Base-by-base conservation (phyloP, 2,113 vertebrate genomes). In the Zeus faber region DNA sequence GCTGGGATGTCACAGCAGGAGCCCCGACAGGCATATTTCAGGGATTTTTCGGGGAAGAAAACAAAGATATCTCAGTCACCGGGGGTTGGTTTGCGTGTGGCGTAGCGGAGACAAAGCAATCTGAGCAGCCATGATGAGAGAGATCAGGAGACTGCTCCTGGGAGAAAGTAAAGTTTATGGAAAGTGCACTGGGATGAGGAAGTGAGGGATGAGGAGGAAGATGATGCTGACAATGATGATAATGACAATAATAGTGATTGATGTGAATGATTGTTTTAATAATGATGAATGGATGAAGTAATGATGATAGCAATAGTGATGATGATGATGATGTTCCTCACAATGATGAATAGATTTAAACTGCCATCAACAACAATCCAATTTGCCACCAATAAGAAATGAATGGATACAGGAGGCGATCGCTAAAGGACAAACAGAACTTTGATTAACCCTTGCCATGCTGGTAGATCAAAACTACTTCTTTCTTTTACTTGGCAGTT, bases 11-110 rank as follows among this genome's bases (percentile, higher is more conserved):
- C 41, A 23, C 23, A 11, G 46, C 46, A 21, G 54, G 47, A 4
- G 8, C 11, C 40, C 65, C 45, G n/a, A 61, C 65, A 46, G 52
- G 14, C 13, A 43, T 61, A 53, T 65, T 73, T 64, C 7, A 49
- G 56, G 41, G 26, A 17, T 47, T 44, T 62, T 46, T n/a, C n/a
- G n/a, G 13, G 25, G 29, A 17, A 2, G 18, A 40, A 50, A 72
- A 67, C 31, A 37, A 48, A 63, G 63, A 55, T 17, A 70, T 58
- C 65, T 57, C 64, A 63, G 29, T 62, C 25, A 53, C n/a, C 40
- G 29, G 27, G 21, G 20, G 51, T 27, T 35, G 55, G 20, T 48
- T 68, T n/a, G n/a, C n/a, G n/a, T 0, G 17, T 65, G 23, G 35
- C 41, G 17, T 10, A 5, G 26, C 21, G 49, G 46, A 54, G 53